Percentiles rank a stretch among this genome's conserved stretches.
phyloP scores from a whole-genome alignment of 37 sponge, comb jelly and placozoan species.

The Tethya wilhelma region DNA sequence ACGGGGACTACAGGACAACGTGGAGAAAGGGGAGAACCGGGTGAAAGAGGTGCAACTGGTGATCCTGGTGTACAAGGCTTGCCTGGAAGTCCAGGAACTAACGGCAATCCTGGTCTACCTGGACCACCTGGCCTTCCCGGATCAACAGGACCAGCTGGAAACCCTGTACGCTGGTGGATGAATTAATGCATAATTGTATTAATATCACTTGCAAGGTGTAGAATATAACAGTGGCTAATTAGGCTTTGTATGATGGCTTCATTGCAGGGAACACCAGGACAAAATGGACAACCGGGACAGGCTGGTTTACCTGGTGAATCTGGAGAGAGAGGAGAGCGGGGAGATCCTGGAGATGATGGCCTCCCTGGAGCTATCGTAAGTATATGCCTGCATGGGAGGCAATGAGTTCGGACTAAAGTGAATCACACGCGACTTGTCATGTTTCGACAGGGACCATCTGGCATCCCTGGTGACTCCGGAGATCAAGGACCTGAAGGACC shows the following conservation, averaged over 20 bases:
- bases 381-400: background rate
- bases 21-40: slow-evolving; percentile 63
- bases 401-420: background rate
- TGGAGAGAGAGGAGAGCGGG: slow-evolving; percentile 63
- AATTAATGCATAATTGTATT: background rate
- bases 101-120: slow-evolving; percentile 43
- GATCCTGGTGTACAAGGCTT: slow-evolving; percentile 36
- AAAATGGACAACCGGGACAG: slow-evolving; percentile 50
- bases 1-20: slow-evolving; percentile 43
- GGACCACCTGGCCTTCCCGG: slow-evolving; percentile 41
- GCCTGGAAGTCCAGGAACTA: slow-evolving; percentile 39
- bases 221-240: background rate
- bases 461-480: slow-evolving; percentile 49
- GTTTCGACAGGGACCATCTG: slow-evolving; percentile 54
- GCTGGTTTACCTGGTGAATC: slow-evolving; percentile 51
- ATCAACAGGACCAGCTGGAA: slow-evolving; percentile 45
- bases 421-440: background rate
- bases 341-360: slow-evolving; percentile 70
- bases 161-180: slow-evolving; percentile 25
- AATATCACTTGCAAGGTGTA: background rate
- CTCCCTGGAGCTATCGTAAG: slow-evolving; percentile 52
- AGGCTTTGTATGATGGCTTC: background rate
- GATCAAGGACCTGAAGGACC: slow-evolving; percentile 47
- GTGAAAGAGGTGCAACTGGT: slow-evolving; percentile 34
- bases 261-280: slow-evolving; percentile 53